phyloP scores from a whole-genome alignment of 2,113 vertebrate species.

The Eolophus roseicapilla region DNA sequence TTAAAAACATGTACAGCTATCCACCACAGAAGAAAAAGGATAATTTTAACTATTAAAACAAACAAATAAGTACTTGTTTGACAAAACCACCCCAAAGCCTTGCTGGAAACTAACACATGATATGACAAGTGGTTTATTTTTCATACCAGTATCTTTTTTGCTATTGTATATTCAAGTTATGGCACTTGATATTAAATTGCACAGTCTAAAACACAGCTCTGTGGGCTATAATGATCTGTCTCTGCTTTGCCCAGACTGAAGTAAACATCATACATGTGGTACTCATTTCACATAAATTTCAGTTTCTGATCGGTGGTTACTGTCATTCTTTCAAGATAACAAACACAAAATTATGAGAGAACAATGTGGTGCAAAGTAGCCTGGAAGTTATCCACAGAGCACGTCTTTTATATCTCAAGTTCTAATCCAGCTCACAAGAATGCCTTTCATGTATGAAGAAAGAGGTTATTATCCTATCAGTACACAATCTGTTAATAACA shows the following conservation, averaged over 20 bases:
- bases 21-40: constrained; percentile 18
- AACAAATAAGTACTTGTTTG: constrained; percentile 71
- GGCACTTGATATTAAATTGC: constrained; percentile 70
- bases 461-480: constrained; percentile 70
- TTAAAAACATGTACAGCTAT: constrained; percentile 30
- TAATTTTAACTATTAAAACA: constrained; percentile 54
- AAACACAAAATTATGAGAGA: constrained; percentile 65
- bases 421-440: constrained; percentile 73
- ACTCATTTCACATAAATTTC: constrained; percentile 74
- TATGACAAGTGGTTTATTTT: constrained; percentile 75
- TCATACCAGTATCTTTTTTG: constrained; percentile 43
- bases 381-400: constrained; percentile 71
- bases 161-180: constrained; percentile 60
- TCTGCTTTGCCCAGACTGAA: constrained; percentile 50
- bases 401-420: constrained; percentile 72
- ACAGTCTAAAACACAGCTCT: constrained; percentile 48
- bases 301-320: constrained; percentile 70
- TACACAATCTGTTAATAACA: constrained; percentile 75
- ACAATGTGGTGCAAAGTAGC: constrained; percentile 65
- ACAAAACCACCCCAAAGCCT: constrained; percentile 61
- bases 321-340: constrained; percentile 73
- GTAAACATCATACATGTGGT: constrained; percentile 74
- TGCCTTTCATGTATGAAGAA: constrained; percentile 76
- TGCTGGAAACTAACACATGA: constrained; percentile 56
- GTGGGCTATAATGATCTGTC: constrained; percentile 23